These are phyloP conservation scores for Spea bombifrons DNA, from an alignment of 2,113 vertebrate species.

Conservation along the genomic window DNA sequence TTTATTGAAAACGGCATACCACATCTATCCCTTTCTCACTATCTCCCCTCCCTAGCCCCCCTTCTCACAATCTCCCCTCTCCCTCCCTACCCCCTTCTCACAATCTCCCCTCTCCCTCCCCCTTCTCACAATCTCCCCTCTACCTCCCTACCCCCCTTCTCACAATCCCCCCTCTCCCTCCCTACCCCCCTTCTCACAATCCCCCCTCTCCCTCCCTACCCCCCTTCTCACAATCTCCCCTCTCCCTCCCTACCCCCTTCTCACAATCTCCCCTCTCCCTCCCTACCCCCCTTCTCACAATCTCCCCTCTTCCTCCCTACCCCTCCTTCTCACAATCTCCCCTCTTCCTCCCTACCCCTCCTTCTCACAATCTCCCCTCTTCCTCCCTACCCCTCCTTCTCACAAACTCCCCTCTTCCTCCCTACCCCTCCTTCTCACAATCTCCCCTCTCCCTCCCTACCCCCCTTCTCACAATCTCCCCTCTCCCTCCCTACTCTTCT, in stretches of 20 bases:
- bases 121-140: background rate
- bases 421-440: no score
- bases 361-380: no score
- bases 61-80: no score
- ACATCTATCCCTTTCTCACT: no score
- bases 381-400: no score
- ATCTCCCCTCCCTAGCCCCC: no score
- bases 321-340: no score
- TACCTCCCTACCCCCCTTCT: background rate
- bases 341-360: no score
- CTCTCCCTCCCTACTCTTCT: conserved; percentile 46
- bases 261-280: background rate
- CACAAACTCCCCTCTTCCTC: no score
- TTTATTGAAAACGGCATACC: no score
- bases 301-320: background rate
- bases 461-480: background rate
- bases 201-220: background rate
- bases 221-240: background rate
- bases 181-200: background rate
- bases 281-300: background rate
- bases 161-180: background rate
- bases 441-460: no score
- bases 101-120: background rate
- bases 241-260: background rate
- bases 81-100: no score